A percentile compares a stretch with the other conserved stretches of the same genome.
These are phyloP conservation scores for Drosophila meridiana DNA, from an alignment of 2,888 invertebrate species.

Conservation along the genomic window DNA sequence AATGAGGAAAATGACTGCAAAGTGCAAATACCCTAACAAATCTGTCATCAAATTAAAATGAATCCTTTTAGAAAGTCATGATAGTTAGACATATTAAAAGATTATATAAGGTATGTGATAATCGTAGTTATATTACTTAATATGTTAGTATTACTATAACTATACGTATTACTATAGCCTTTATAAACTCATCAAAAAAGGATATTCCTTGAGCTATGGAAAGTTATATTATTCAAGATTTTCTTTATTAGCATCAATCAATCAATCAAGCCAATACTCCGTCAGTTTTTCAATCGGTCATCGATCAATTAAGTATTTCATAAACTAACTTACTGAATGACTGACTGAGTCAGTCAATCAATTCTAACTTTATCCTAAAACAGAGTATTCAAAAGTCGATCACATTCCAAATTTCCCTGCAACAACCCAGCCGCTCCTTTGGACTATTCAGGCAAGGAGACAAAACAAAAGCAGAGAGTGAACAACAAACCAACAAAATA, in stretches of 20 bases:
- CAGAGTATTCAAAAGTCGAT: conserved; percentile 27
- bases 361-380: too few species aligned
- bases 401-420: conserved; percentile 1
- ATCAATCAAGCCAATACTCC: too few species aligned
- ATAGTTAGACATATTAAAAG: neutral
- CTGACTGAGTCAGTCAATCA: too few species aligned
- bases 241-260: neutral
- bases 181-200: too few species aligned
- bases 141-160: too few species aligned
- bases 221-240: neutral
- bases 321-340: too few species aligned
- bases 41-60: neutral
- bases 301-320: too few species aligned
- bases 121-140: too few species aligned
- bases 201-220: too few species aligned
- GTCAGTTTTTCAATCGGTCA: neutral
- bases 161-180: too few species aligned
- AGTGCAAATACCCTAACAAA: conserved; percentile 3
- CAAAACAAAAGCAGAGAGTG: conserved; percentile 3
- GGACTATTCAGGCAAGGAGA: conserved; percentile 20
- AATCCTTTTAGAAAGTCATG: neutral
- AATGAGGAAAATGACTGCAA: conserved; percentile 8
- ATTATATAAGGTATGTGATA: too few species aligned
- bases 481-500: conserved; percentile 17
- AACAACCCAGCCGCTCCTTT: conserved; percentile 16